A percentile compares a stretch with the other conserved stretches of the same genome.
Evolutionary conservation across 2,113 vertebrate genomes (phyloP).

Genomic region (Passerina amoena): DNA sequence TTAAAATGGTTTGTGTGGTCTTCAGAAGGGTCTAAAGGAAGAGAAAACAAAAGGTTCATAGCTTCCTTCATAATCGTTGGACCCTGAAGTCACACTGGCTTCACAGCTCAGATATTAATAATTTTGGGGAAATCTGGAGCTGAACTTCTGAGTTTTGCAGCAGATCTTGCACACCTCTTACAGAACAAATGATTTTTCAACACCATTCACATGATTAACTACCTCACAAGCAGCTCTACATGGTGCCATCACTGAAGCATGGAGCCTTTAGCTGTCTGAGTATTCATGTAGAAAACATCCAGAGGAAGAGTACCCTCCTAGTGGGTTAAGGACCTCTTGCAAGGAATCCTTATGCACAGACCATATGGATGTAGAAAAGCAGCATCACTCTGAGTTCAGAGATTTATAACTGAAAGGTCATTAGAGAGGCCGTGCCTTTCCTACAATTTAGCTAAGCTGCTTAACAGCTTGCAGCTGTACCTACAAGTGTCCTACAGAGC

Average conservation of each 20-base stretch:
- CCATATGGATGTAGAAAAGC: not conserved
- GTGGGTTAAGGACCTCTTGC: not conserved
- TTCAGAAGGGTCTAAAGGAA: not conserved
- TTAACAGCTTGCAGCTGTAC: not conserved
- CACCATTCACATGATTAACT: not conserved
- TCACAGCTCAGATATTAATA: not conserved
- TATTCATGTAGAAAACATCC: not conserved
- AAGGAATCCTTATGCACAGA: not conserved
- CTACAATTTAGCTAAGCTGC: not conserved
- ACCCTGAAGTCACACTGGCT: not conserved
- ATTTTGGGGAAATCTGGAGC: not conserved
- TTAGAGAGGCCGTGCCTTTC: not conserved
- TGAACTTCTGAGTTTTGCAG: not conserved
- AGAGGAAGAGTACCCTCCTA: not conserved
- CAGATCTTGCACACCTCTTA: not conserved
- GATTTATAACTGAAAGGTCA: not conserved
- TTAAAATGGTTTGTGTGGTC: not conserved
- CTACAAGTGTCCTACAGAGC: not conserved
- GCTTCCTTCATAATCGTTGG: not conserved
- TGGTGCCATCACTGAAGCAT: not conserved
- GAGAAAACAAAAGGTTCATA: not conserved
- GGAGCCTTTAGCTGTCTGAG: not conserved
- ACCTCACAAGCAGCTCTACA: not conserved
- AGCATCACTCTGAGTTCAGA: not conserved
- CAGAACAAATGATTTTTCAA: not conserved